These are phyloP conservation scores for Coilia nasus DNA, from an alignment of 2,797 vertebrate genomes.

Conservation along the genomic window DNA sequence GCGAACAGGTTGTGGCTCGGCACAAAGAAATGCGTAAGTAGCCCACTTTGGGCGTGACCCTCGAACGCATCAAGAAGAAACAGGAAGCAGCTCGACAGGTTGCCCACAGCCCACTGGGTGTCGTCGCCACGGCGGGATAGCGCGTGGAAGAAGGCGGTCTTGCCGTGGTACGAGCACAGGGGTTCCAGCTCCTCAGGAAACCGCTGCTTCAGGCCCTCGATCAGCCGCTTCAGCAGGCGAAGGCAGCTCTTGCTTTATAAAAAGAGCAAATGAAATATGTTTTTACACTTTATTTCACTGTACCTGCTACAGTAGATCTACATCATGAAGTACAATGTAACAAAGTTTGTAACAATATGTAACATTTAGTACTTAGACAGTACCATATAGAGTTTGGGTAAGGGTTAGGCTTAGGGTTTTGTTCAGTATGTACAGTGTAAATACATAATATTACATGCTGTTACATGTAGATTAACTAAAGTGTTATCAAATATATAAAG, in stretches of 20 bases:
- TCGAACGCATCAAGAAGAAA: conserved; percentile 59
- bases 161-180: conserved; percentile 71
- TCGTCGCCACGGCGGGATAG: conserved; percentile 58
- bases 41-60: conserved; percentile 30
- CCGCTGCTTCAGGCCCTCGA: conserved; percentile 63
- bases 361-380: too few species aligned
- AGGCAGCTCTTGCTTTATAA: conserved; percentile 62
- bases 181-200: conserved; percentile 59
- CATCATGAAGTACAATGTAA: too few species aligned
- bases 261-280: background rate
- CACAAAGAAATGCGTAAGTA: conserved; percentile 68
- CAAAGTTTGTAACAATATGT: too few species aligned
- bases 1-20: conserved; percentile 65
- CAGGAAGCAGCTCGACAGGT: conserved; percentile 65
- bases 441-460: too few species aligned
- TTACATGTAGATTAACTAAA: too few species aligned
- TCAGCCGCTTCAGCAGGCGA: conserved; percentile 68
- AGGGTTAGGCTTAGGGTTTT: background rate
- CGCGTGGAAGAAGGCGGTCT: conserved; percentile 68
- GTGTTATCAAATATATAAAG: too few species aligned
- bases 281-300: background rate
- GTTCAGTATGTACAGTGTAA: too few species aligned
- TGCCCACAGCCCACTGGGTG: conserved; percentile 55
- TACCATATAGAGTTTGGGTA: too few species aligned
- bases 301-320: too few species aligned